phyloP scores from a whole-genome alignment of 2,888 invertebrate species.

The Neoascia interrupta region DNA sequence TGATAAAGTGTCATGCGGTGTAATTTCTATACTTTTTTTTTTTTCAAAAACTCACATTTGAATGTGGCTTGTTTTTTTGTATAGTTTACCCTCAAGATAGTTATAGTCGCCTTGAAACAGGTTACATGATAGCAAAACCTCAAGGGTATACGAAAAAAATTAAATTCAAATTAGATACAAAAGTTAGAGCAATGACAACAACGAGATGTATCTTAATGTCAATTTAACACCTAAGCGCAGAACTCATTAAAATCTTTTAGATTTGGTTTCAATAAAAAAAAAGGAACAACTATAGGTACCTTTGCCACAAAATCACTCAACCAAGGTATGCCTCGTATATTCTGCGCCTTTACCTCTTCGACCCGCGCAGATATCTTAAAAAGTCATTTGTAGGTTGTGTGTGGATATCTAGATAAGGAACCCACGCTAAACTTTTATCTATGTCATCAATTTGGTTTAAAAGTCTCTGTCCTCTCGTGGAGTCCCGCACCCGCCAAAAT shows the following conservation, averaged over 20 bases:
- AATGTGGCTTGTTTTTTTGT: not conserved
- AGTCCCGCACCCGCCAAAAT: conserved; percentile 67
- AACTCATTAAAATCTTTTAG: conserved; percentile 56
- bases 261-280: conserved; percentile 8
- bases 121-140: conserved; percentile 19
- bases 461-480: too few species aligned
- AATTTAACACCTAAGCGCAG: conserved; percentile 61
- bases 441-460: conserved; percentile 67
- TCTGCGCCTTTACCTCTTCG: not conserved
- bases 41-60: too few species aligned
- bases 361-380: conserved; percentile 15
- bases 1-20: conserved; percentile 67
- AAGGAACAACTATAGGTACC: conserved; percentile 2
- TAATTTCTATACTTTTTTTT: conserved; percentile 36
- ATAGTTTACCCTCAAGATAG: conserved; percentile 5
- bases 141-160: conserved; percentile 42
- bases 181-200: conserved; percentile 10
- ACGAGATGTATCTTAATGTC: conserved; percentile 55
- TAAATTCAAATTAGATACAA: conserved; percentile 61
- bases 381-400: conserved; percentile 52
- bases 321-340: conserved; percentile 23
- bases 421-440: conserved; percentile 69
- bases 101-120: conserved; percentile 43
- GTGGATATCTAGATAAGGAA: conserved; percentile 54
- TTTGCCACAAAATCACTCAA: conserved; percentile 45